Evolutionary conservation across 2,113 vertebrate genomes (phyloP).

Genomic region (Tenrec ecaudatus): DNA sequence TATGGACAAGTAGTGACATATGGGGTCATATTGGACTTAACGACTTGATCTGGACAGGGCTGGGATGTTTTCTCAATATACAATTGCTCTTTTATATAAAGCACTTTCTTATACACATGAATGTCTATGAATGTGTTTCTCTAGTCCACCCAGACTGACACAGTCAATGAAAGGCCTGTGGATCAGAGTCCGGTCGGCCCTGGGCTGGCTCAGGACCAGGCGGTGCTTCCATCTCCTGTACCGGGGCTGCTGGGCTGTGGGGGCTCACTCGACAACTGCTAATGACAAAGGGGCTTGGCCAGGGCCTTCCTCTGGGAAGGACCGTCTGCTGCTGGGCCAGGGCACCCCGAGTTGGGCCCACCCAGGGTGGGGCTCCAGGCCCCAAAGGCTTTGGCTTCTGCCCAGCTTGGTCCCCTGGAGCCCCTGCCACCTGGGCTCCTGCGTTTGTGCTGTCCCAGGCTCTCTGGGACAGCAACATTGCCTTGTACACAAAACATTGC

Average conservation of each 20-base stretch:
- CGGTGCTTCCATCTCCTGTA: not conserved
- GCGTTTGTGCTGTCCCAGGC: not conserved
- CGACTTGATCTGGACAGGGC: no score
- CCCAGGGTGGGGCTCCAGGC: not conserved
- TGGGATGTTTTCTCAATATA: no score
- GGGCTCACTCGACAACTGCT: not conserved
- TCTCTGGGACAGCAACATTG: accelerated
- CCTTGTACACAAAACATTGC: not conserved
- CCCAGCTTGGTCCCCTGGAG: not conserved
- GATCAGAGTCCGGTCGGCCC: not conserved
- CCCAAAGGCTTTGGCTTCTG: not conserved
- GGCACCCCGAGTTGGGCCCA: not conserved
- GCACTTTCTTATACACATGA: no score
- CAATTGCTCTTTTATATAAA: no score
- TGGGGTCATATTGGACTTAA: no score
- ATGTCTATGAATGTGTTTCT: no score
- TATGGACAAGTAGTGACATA: no score
- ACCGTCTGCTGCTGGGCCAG: no score
- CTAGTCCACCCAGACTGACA: no score
- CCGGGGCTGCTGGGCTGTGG: not conserved
- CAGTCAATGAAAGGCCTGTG: not conserved
- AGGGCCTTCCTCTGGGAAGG: not conserved
- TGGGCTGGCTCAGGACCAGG: not conserved
- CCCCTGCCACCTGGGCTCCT: not conserved
- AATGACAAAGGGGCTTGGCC: not conserved